Evolutionary conservation across 35 echinoderm and acorn worm species (phyloP), one percentile per base, ranked within the genome.

Genomic region (Lytechinus variegatus): DNA sequence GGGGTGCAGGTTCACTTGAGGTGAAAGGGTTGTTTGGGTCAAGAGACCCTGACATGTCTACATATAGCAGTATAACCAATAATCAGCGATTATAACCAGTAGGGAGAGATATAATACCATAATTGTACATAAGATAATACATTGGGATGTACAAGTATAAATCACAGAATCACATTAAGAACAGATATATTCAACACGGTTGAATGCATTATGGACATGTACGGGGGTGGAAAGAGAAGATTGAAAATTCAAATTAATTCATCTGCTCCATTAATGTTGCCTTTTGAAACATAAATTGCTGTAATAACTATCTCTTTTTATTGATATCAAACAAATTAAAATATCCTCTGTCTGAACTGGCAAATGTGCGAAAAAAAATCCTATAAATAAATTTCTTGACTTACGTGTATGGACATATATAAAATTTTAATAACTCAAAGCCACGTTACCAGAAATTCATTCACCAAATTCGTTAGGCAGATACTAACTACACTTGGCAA

Each of bases 21-120:
- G 91, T 92, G 94, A 97, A 97, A 57, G 96, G 96, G 79, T 97
- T 97, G 4, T 61, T 61, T 10, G 52, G 61, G 12, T 94, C 89
- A 27, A 95, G 86, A 56, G 95, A 44, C 9, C 55, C 96, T 93
- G 58, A 9, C 27, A 95, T 52, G 27, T 87, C 60, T 93, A 93
- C 53, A 24, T 33, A 54, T 5, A 90, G 52, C 12, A 90, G 11
- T 54, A 79, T 24, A 16, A 16, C 19, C 66, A 79, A 27, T 24
- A 4, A 79, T 79, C 0, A n/a, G 19, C 66, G 24, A 21, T 79
- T 24, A 71, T 24, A 1, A 71, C 61, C 61, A 24, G 21, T 24
- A 79, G 9, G 4, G 66, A 79, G 6, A 79, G 66, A 79, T 79
- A 79, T 79, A 79, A 79, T 21, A 79, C 66, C 66, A 24, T 12